Base-by-base conservation (phyloP, 2,888 invertebrate genomes). In the Caenorhabditis sp. region DNA sequence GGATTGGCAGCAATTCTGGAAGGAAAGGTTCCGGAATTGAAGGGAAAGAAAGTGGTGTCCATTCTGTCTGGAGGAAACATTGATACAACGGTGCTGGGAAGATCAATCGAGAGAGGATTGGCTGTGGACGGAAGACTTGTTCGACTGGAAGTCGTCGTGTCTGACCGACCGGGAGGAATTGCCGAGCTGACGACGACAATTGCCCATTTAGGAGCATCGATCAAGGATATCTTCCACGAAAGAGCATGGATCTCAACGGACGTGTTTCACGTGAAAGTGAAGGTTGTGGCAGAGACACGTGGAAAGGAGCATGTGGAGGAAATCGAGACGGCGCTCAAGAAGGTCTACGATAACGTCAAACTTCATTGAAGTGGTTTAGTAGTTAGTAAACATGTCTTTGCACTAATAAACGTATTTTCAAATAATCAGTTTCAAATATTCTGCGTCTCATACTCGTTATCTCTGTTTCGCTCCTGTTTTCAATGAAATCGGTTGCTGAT, bases 151-250 rank as follows among this genome's bases (percentile, higher is more conserved):
- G 93, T 90, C 24, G 90, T 91, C n/a, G 93, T 94, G 13, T 92
- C 92, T 62, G 93, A 93, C 87, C 84, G 93, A 67, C 93, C 93
- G 0, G 93, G 93, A 51, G 93, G 93, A 20, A 93, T 91, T 32
- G 90, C 91, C 15, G 93, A 94, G 82, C 88, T 94, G 20, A 92
- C 93, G 6, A 92, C 91, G 32, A 85, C 92, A n/a, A 90, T 94
- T 32, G 91, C 92, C 4, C 89, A 91, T 50, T 80, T 92, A 20
- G 93, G 93, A 47, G 93, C 90, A 8, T 93, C 93, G 47, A 96
- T 98, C 84, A 98, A 97, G 92, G 97, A 97, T 91, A 96, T 98
- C 78, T 95, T 96, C 93, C 97, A 98, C 92, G 97, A 98, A 92
- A 94, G 97, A 69, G 97, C 97, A 1, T 97, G 97, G 97, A 94